Evolutionary conservation across 2,888 invertebrate species (phyloP), one percentile per base, ranked within the genome.

Genomic region (Mythimna ferrago): DNA sequence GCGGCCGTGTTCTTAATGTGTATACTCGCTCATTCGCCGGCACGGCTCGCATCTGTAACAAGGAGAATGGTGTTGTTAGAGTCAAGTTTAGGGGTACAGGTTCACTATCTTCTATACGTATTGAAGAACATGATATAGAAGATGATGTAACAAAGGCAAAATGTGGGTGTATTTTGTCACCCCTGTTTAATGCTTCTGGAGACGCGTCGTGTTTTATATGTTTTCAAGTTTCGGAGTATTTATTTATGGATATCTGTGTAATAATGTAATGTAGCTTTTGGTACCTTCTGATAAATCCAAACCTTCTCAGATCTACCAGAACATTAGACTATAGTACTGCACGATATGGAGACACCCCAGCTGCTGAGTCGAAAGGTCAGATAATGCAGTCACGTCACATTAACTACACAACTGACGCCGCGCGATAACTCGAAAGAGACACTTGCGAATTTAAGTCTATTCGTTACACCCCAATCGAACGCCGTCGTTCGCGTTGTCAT

Each of bases 11-110:
- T 78, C 98, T 97, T 69, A 99, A 96, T 53, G 97, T 97, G 95
- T 99, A 99, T 88, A 98, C 97, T 58, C 99, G 97, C 91, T 98
- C 98, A 87, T 97, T 96, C 86, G 98, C 98, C 19, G 98, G 97
- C 85, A 98, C 97, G 85, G 98, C 97, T 89, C 97, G 97, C 90
- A 97, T 96, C 97, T 97, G 94, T 0, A 92, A 92, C 83, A 78
- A 85, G 2, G 35, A 48, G 41, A 72, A 51, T 1, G 0, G 16
- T 51, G 19, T 65, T 56, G 14, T 58, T 58, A 58, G 41, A 19
- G 35, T 32, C 21, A 56, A 35, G 32, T 35, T 58, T 58, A 5
- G 19, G 35, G 35, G 3, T 19, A 19, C 35, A 35, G 19, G 19
- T 3, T 19, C 11, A 21, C 14, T 44, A 14, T 38, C 38, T 38